A percentile compares a stretch with the other conserved stretches of the same genome.
Conservation (phyloP, 2,797 vertebrate genomes). For the Gambelia wislizenii region DNA sequence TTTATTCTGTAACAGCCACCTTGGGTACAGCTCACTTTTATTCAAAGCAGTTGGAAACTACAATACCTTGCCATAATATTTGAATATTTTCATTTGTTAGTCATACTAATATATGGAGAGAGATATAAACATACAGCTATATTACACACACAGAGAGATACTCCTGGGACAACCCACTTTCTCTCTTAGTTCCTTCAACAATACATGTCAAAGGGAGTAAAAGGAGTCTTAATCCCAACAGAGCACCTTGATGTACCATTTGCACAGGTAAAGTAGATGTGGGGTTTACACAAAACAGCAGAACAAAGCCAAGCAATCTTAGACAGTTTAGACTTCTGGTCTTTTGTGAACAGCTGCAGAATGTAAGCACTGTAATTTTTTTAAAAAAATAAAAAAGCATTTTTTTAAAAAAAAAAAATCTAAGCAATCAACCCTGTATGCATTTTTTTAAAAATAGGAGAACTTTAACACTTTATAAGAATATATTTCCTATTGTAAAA, state of each 20-base stretch:
- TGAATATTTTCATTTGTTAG: no score
- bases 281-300: constrained; percentile 42
- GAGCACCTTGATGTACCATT: constrained; percentile 44
- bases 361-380: constrained; percentile 34
- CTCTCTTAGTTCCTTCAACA: not conserved
- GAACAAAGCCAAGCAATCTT: constrained; percentile 58
- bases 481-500: constrained; percentile 40
- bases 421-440: not conserved
- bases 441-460: constrained; percentile 49
- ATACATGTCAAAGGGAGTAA: constrained; percentile 47
- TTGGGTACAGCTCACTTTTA: no score
- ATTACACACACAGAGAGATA: not conserved
- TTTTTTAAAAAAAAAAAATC: constrained; percentile 45
- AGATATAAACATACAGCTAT: no score
- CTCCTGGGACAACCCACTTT: not conserved
- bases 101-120: no score
- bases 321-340: constrained; percentile 35
- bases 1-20: no score
- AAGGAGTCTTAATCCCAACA: constrained; percentile 53
- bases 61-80: no score
- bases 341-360: constrained; percentile 66
- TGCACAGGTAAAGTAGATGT: constrained; percentile 30
- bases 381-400: constrained; percentile 36
- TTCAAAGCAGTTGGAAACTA: no score
- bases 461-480: constrained; percentile 18